Evolutionary conservation across 2,888 invertebrate species (phyloP), one percentile per base, ranked within the genome.

Genomic region (Rhamnusium bicolor): DNA sequence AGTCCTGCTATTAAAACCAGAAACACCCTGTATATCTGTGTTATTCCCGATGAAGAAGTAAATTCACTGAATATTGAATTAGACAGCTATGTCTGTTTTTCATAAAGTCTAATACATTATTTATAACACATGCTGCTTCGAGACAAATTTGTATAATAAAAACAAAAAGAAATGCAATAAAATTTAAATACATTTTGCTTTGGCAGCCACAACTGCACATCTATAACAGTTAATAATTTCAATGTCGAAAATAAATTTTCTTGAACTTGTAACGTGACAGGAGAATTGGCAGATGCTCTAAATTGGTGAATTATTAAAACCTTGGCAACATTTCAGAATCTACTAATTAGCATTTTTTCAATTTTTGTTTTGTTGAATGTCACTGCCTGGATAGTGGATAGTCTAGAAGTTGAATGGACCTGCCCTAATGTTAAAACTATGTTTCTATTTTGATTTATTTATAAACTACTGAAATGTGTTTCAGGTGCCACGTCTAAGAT

Each of bases 291-390:
- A 63, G 51, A 51, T 51, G 27, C 14, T 51, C n/a, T 24, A 40
- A 56, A 67, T 40, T 56, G 56, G 51, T 8, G 46, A 46, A 53
- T 65, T 61, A 47, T 61, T 65, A 51, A 53, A 65, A 56, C n/a
- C 14, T 46, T 67, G 67, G 67, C 67, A 46, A 24, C 54, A 21
- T n/a, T 56, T 67, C 67, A 56, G 14, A 32, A 29, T 54, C 5
- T 46, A 16, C 56, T 56, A 46, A 56, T 46, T 51, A 56, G 18
- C 14, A 16, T 14, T 67, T 65, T n/a, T 65, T 16, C 27, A 54
- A 46, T 21, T 61, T 56, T 67, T 67, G 24, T 67, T 67, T 56
- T 67, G 56, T 46, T 66, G 32, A 67, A 56, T 46, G 51, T 47
- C 66, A 14, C 66, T 12, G 56, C 56, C 67, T 67, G 46, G 56